Conservation (phyloP, 2,888 invertebrate species). For the Plebejus anna region DNA sequence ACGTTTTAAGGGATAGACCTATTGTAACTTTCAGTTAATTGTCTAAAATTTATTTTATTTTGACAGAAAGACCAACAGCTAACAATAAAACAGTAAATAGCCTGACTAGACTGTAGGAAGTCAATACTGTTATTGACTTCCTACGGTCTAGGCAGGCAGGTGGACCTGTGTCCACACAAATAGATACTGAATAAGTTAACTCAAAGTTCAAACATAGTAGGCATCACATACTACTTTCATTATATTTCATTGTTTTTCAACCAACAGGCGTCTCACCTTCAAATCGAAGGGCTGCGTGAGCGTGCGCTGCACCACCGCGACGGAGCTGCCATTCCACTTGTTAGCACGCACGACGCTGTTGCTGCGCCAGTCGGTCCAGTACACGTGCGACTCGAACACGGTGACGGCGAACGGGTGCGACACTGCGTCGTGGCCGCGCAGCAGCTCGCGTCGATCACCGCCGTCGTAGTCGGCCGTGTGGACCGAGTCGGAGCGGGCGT, state of each 20-base stretch:
- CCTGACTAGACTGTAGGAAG: no score
- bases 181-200: no score
- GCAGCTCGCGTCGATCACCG: slow-evolving; percentile 82
- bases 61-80: no score
- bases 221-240: no score
- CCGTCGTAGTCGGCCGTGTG: slow-evolving; percentile 92
- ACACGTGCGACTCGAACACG: slow-evolving; percentile 91
- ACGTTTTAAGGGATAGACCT: not conserved
- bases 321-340: slow-evolving; percentile 91
- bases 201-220: no score
- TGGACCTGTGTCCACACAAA: no score
- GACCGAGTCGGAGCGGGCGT: slow-evolving; percentile 84
- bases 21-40: no score
- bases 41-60: no score
- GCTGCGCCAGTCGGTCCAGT: slow-evolving; percentile 97
- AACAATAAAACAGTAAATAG: no score
- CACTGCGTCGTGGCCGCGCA: slow-evolving; percentile 86
- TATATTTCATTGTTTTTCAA: not conserved
- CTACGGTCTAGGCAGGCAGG: no score
- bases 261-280: slow-evolving; percentile 73
- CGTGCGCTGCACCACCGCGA: slow-evolving; percentile 88
- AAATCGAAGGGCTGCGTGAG: slow-evolving; percentile 95
- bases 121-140: no score
- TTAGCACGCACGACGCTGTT: slow-evolving; percentile 92
- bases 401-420: slow-evolving; percentile 95